Evolutionary conservation across 2,888 invertebrate genomes (phyloP), one percentile per base, ranked within the genome.

Genomic region (Scaptomyza parva): DNA sequence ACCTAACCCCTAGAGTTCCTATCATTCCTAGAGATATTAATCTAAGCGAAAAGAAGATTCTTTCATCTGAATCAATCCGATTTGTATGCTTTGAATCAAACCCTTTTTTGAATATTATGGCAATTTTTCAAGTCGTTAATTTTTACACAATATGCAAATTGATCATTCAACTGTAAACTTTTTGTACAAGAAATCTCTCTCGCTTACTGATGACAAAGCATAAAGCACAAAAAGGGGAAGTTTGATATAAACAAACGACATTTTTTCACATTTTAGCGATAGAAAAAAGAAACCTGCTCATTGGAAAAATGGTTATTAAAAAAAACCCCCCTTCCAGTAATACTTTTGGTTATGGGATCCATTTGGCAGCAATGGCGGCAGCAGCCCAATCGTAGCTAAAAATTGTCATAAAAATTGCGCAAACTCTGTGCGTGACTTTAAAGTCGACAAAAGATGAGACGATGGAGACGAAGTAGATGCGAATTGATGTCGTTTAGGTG

Each of bases 321-420:
- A 66, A 54, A 26, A 63, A 67, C 30, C 17, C 50, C 51, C n/a
- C n/a, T n/a, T n/a, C n/a, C 40, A 39, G 40, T 35, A 41, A 35
- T 63, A 51, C n/a, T 37, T 43, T 22, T 39, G 43, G 39, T 44
- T 44, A 22, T 39, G 64, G 76, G 65, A 65, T 64, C 65, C 84
- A 76, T 59, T 54, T 73, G 64, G 45, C 1, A 44, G 70, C 81
- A 62, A 84, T 88, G 88, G 78, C 87, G 78, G 69, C 59, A 60
- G 47, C 67, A 66, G 72, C 60, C 86, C 88, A 88, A 88, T 83
- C 73, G 78, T 62, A 64, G 63, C 65, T 40, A 58, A 55, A 85
- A 86, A 88, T 88, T 85, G 85, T 82, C 82, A 86, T 87, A 84
- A 88, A 84, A 85, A 80, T 88, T 60, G 88, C 85, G 85, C 85